Conservation (phyloP, 1,140 invertebrate species). For the Pristionchus pacificus region DNA sequence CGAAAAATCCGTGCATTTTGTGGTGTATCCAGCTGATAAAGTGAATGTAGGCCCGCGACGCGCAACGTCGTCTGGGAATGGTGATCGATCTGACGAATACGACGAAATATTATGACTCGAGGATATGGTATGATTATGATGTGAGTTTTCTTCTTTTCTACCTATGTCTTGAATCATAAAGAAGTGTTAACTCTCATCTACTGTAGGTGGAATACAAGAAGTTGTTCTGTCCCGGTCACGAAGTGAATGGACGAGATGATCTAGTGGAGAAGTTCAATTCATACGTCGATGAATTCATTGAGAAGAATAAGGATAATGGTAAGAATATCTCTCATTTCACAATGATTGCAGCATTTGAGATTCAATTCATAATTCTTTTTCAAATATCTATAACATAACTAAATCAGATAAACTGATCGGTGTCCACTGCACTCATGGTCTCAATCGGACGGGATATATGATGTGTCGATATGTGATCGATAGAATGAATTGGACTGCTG, state of each 20-base stretch:
- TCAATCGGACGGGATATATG: constrained; percentile 81
- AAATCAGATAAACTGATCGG: constrained; percentile 73
- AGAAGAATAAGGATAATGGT: not conserved
- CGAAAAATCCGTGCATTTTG: not conserved
- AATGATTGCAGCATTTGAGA: not conserved
- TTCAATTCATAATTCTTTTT: not conserved
- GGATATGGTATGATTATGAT: constrained; percentile 56
- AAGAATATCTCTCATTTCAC: not conserved
- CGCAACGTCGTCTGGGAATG: constrained; percentile 60
- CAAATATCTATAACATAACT: not conserved
- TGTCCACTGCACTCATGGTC: constrained; percentile 82
- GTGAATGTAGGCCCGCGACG: constrained; percentile 16
- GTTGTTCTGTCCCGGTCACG: constrained; percentile 25
- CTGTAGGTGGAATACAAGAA: constrained; percentile 10
- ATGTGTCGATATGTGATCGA: constrained; percentile 62
- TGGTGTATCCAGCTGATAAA: constrained; percentile 3
- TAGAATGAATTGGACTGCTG: constrained; percentile 10
- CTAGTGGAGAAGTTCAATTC: constrained; percentile 35
- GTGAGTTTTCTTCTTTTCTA: constrained; percentile 38
- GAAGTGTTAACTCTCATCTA: not conserved
- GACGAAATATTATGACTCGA: constrained; percentile 65
- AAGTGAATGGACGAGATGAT: constrained; percentile 23
- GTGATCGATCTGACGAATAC: constrained; percentile 72
- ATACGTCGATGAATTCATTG: constrained; percentile 14
- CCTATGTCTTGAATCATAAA: not conserved